Evolutionary conservation across 37 sponge, comb jelly and placozoan species (phyloP).

Genomic region (Theonella swinhoei): DNA sequence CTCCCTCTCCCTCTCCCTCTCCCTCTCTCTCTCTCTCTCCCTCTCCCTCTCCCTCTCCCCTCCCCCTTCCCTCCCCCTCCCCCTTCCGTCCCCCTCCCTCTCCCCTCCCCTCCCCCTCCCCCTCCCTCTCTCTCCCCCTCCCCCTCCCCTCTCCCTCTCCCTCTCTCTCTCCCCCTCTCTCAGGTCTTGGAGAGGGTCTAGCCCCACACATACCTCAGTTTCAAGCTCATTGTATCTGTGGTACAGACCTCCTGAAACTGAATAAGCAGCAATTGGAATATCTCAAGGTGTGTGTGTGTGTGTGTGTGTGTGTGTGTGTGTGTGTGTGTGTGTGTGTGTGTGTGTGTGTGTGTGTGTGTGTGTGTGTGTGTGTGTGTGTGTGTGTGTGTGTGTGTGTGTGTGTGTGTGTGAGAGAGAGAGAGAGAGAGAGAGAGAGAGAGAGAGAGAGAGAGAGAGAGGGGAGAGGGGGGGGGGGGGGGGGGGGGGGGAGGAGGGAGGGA

Average conservation of each 20-base stretch:
- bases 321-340: too few species aligned
- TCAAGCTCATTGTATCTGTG: conserved; percentile 69
- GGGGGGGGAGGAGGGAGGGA: conserved; percentile 2
- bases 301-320: too few species aligned
- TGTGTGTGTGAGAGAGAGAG: too few species aligned
- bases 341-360: not conserved
- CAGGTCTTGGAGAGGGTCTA: conserved; percentile 52
- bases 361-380: too few species aligned
- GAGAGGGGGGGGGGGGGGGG: not conserved
- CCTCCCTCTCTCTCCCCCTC: not conserved
- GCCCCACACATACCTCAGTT: conserved; percentile 62
- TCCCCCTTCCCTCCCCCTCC: not conserved
- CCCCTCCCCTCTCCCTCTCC: not conserved
- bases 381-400: too few species aligned
- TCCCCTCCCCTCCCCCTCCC: not conserved
- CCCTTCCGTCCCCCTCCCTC: not conserved
- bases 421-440: too few species aligned
- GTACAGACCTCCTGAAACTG: conserved; percentile 59
- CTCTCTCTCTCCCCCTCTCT: not conserved
- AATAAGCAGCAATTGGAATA: conserved; percentile 61
- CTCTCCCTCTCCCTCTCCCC: not conserved
- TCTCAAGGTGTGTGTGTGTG: conserved; percentile 46
- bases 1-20: not conserved
- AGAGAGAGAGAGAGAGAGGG: not conserved
- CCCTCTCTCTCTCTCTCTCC: not conserved